Percentiles rank a stretch among this genome's conserved stretches.
phyloP scores from a whole-genome alignment of 2,888 invertebrate genomes.

The Callosobruchus maculatus region DNA sequence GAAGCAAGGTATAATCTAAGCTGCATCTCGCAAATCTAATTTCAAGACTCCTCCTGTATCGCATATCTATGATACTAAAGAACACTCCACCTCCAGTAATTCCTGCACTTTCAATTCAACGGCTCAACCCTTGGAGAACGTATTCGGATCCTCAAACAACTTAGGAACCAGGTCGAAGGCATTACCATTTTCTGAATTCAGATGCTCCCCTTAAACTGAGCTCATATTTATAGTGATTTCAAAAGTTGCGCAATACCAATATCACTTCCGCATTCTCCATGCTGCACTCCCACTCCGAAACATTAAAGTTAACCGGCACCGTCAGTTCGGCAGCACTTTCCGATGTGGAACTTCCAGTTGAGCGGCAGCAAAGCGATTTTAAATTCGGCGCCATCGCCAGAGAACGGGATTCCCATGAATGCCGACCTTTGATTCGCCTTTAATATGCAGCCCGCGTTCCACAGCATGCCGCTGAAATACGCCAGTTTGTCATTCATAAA shows the following conservation, averaged over 20 bases:
- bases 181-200: neutral
- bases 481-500: neutral
- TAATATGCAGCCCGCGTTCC: neutral
- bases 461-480: neutral
- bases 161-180: neutral
- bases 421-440: neutral
- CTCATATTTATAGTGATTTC: neutral
- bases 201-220: neutral
- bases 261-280: neutral
- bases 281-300: neutral
- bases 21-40: no score
- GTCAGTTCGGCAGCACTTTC: neutral
- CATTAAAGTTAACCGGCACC: neutral
- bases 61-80: neutral
- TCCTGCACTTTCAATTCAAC: neutral
- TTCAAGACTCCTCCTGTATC: no score
- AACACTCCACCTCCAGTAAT: neutral
- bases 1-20: no score
- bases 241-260: neutral
- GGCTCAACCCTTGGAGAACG: neutral
- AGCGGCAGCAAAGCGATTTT: neutral
- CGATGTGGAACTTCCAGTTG: neutral
- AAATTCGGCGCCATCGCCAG: neutral
- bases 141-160: neutral
- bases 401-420: neutral